Evolutionary conservation across 2,888 invertebrate genomes (phyloP).

Genomic region (Eilema caniola): DNA sequence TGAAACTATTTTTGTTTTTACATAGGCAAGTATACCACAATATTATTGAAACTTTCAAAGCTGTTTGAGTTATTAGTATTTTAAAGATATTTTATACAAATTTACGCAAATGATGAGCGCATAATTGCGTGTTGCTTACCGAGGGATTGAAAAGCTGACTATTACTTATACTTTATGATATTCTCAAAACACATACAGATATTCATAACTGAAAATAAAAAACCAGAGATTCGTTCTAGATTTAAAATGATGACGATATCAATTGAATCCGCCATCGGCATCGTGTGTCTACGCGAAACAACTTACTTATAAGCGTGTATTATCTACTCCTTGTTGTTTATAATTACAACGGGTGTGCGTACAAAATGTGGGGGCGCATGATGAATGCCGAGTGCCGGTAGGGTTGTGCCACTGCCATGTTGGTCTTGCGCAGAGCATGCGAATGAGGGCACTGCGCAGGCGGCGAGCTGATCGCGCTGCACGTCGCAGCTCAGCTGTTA

Average conservation of each 20-base stretch:
- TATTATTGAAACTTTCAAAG: too few species aligned
- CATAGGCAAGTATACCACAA: too few species aligned
- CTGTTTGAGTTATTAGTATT: too few species aligned
- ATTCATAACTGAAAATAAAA: too few species aligned
- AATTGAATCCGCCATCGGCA: neutral
- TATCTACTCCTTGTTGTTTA: slow-evolving; percentile 45
- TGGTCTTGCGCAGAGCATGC: slow-evolving; percentile 64
- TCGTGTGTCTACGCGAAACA: neutral
- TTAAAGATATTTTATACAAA: too few species aligned
- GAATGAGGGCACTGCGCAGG: slow-evolving; percentile 68
- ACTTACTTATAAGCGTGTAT: slow-evolving; percentile 32
- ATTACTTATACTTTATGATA: too few species aligned
- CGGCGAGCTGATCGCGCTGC: slow-evolving; percentile 59
- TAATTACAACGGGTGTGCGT: slow-evolving; percentile 67
- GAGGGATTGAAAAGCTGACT: too few species aligned
- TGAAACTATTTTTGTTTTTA: too few species aligned
- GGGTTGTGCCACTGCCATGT: slow-evolving; percentile 60
- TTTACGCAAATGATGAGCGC: too few species aligned
- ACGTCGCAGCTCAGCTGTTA: slow-evolving; percentile 58
- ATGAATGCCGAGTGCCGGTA: slow-evolving; percentile 65
- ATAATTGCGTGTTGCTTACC: neutral
- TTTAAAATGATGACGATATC: neutral
- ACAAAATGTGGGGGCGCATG: slow-evolving; percentile 68
- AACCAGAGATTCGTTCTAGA: neutral
- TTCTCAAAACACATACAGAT: too few species aligned